phyloP scores from a whole-genome alignment of 2,797 vertebrate genomes.

The Macropus fuliginosus region DNA sequence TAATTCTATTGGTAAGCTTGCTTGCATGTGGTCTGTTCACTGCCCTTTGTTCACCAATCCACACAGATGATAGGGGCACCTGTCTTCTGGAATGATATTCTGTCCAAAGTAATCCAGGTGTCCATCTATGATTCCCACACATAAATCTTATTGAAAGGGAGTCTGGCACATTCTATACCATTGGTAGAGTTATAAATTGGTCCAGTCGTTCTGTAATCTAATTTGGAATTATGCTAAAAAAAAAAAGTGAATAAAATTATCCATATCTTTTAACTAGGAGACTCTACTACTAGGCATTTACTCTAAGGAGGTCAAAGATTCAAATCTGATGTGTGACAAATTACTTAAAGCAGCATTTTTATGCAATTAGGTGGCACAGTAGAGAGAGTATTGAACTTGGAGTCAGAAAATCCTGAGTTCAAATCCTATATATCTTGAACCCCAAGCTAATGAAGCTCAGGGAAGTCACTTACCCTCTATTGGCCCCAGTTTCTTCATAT shows the following conservation, averaged over 20 bases:
- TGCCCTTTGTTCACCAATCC: conserved; percentile 18
- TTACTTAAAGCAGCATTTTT: background rate
- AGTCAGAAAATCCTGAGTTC: background rate
- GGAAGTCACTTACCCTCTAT: background rate
- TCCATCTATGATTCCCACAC: background rate
- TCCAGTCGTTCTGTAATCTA: background rate
- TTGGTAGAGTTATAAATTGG: background rate
- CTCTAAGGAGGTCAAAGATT: background rate
- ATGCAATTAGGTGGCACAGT: background rate
- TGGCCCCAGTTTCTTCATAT: background rate
- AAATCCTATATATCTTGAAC: background rate
- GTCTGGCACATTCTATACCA: background rate
- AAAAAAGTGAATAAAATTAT: background rate
- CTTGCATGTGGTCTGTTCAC: background rate
- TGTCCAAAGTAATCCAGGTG: background rate
- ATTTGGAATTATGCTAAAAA: background rate
- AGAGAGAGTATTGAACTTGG: background rate
- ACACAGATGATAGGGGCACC: background rate
- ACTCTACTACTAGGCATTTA: background rate
- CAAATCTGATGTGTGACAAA: background rate
- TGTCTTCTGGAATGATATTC: background rate
- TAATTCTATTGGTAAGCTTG: background rate
- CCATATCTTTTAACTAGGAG: background rate
- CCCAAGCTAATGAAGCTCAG: background rate
- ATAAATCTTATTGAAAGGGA: conserved; percentile 4